These are phyloP conservation scores for Atta texana DNA, from an alignment of 1,140 invertebrate genomes.

Conservation along the genomic window DNA sequence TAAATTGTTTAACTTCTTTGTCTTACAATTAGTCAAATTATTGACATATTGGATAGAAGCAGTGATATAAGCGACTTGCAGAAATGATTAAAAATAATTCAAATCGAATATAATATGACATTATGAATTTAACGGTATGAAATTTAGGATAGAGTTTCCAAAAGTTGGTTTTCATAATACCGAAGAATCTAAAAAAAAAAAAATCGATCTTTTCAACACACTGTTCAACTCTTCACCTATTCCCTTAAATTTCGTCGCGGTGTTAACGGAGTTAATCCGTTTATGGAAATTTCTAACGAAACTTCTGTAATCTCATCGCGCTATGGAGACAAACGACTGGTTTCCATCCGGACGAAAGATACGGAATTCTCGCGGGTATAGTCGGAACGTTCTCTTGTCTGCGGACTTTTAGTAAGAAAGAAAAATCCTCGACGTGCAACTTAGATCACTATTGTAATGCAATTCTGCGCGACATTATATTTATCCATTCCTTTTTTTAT, in stretches of 20 bases:
- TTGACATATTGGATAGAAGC: too few relatives aligned
- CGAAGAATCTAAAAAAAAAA: background rate
- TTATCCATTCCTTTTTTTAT: background rate
- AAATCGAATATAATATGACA: too few relatives aligned
- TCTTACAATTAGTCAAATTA: too few relatives aligned
- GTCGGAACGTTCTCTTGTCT: background rate
- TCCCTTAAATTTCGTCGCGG: conserved; percentile 24
- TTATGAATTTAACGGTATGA: too few relatives aligned
- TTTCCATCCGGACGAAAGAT: conserved; percentile 41
- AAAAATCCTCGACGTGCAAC: conserved; percentile 14
- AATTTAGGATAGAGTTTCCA: background rate
- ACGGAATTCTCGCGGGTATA: conserved; percentile 13
- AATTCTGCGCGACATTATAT: background rate
- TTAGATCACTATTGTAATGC: background rate
- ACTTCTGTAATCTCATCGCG: conserved; percentile 60
- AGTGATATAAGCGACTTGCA: too few relatives aligned
- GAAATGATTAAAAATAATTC: too few relatives aligned
- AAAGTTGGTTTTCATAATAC: background rate
- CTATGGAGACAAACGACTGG: conserved; percentile 42
- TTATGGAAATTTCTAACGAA: conserved; percentile 61
- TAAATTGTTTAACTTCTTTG: too few relatives aligned
- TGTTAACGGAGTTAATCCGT: conserved; percentile 37
- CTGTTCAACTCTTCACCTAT: background rate
- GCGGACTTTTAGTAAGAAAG: background rate
- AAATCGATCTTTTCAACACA: conserved; percentile 28